phyloP scores from a whole-genome alignment of 2,888 invertebrate species.

The Keiferia lycopersicella region DNA sequence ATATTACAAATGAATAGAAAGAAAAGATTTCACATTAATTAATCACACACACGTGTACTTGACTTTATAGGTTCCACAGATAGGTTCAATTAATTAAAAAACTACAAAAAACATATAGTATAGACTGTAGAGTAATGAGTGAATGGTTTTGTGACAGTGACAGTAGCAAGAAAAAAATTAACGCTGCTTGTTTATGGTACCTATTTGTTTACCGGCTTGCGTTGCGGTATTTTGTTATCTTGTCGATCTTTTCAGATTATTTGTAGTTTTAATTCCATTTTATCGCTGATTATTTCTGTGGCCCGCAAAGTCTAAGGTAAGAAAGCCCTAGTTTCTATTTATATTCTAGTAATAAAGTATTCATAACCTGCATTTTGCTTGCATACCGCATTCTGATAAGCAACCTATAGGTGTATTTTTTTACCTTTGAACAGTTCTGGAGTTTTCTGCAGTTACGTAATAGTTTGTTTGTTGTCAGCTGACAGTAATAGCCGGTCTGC shows the following conservation, averaged over 20 bases:
- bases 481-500: background rate
- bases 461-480: background rate
- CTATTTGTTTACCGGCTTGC: conserved; percentile 3
- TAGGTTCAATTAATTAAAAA: background rate
- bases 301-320: background rate
- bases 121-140: background rate
- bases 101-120: background rate
- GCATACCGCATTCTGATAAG: no score
- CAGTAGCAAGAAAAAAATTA: background rate
- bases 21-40: no score
- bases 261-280: background rate
- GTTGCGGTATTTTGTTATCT: background rate
- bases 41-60: background rate
- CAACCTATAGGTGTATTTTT: background rate
- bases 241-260: background rate
- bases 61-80: background rate
- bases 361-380: background rate
- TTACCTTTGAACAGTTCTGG: background rate
- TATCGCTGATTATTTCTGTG: background rate
- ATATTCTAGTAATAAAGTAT: background rate
- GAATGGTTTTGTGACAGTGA: conserved; percentile 6
- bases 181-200: background rate
- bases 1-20: no score
- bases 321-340: background rate
- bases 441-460: conserved; percentile 11